These are phyloP conservation scores for Sicus ferrugineus DNA, from an alignment of 2,888 invertebrate genomes.

Conservation along the genomic window DNA sequence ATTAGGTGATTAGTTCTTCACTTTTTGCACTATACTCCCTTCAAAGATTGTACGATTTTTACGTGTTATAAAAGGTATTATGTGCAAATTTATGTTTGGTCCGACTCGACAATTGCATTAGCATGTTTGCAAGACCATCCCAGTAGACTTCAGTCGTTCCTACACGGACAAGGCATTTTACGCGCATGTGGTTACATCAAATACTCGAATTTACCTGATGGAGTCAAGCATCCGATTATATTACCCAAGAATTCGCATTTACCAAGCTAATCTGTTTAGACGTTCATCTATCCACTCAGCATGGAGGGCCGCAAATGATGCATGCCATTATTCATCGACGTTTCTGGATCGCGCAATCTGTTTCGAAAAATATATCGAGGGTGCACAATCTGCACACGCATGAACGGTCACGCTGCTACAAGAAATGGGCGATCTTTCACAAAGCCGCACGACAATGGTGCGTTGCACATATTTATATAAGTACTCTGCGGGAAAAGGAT, in stretches of 20 bases:
- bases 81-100: background rate
- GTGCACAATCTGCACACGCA: background rate
- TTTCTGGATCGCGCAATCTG: background rate
- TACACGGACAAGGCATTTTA: slow-evolving; percentile 20
- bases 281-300: background rate
- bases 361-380: slow-evolving; percentile 2
- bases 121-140: background rate
- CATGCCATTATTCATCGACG: background rate
- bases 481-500: background rate
- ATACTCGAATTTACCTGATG: background rate
- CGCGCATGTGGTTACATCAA: slow-evolving; percentile 18
- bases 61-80: too few species aligned
- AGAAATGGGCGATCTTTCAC: slow-evolving; percentile 8
- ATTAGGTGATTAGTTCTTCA: too few species aligned
- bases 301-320: slow-evolving; percentile 15
- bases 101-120: background rate
- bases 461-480: background rate
- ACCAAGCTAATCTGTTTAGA: slow-evolving; percentile 7
- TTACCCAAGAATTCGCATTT: slow-evolving; percentile 24
- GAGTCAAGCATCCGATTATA: slow-evolving; percentile 23
- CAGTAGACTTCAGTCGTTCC: slow-evolving; percentile 20
- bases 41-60: too few species aligned
- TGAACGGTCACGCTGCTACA: background rate
- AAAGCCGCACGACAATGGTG: slow-evolving; percentile 6
- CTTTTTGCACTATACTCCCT: too few species aligned